Evolutionary conservation across 2,797 vertebrate species (phyloP), one percentile per base, ranked within the genome.

Genomic region (Poecile montanus): DNA sequence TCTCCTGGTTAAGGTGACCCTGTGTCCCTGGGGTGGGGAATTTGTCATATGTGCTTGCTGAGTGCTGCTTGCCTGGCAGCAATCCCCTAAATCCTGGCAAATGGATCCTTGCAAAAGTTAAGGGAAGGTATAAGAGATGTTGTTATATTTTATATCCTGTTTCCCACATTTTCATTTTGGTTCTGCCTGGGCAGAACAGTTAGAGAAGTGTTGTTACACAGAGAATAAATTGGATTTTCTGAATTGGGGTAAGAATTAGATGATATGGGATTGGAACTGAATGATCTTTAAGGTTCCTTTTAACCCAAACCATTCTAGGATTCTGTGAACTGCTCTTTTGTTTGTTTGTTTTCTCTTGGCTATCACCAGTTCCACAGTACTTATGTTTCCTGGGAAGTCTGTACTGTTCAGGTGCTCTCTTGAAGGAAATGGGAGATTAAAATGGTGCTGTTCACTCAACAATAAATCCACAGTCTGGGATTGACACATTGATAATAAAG

Each of bases 21-120:
- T 0, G 0, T 14, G 50, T 32, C n/a, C 1, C 0, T 30, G 13
- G 14, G 6, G 7, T 6, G 3, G 32, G 18, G 60, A 38, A 25
- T 38, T 22, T 2, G 66, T 40, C 6, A 1, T 3, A 4, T 7
- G 47, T 45, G 7, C 62, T 36, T 30, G 54, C 44, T 26, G 63
- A 38, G 51, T 7, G 32, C 50, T 32, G 56, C 84, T 84, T 32
- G 34, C 60, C 67, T 70, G 38, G 54, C 85, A 85, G n/a, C 85
- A 61, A 7, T 34, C 74, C 82, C n/a, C 30, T 26, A 26, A 77
- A 79, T 47, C 42, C 75, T 80, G 45, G 29, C 61, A 80, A 74
- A 26, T 7, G 42, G 16, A 29, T 71, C 65, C 32, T 67, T 22
- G 21, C 42, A 53, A 26, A 54, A 51, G 40, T 2, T 17, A 65